Base-by-base conservation (phyloP, 2,888 invertebrate genomes). In the Heliconius hortense region DNA sequence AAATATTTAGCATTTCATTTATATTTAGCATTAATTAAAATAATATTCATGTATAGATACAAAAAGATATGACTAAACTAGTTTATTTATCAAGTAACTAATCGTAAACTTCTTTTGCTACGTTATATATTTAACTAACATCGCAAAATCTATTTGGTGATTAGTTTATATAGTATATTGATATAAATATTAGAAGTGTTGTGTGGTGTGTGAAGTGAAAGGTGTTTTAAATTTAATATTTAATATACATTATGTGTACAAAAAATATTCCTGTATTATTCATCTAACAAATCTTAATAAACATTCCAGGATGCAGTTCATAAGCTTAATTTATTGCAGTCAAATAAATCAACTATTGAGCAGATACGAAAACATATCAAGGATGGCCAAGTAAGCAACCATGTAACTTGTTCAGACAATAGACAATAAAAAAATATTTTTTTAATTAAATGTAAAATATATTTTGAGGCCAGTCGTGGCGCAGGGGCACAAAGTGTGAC, bases 291-390 rank as follows among this genome's bases (percentile, higher is more conserved):
- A 48, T 60, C 4, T 60, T 60, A 13, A 5, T 13, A 53, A 53
- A 43, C 62, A 69, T 78, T 76, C 77, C 84, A 98, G 97, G 95
- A 95, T 80, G 96, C 97, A 48, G 94, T 98, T 2, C 89, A 93
- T 74, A 94, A 95, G 69, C 89, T 98, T 35, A 97, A 97, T 84
- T 89, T 89, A 0, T 90, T 98, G 13, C 97, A 97, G 87, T 96
- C 96, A 59, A 97, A 97, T 87, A 95, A 95, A 39, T 91, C 94
- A 0, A 91, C 94, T 78, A 90, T 96, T 80, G 94, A 94, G 78
- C 94, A 94, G 80, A 91, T 89, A 79, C 88, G 85, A 80, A 89
- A 80, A 79, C 89, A 88, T 74, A 86, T 90, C 69, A 88, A 85
- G 80, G 84, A 84, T 64, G 91, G 92, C 18, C 85, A 90, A 85